Evolutionary conservation across 2,888 invertebrate species (phyloP).

Genomic region (Xanthorhoe spadicearia): DNA sequence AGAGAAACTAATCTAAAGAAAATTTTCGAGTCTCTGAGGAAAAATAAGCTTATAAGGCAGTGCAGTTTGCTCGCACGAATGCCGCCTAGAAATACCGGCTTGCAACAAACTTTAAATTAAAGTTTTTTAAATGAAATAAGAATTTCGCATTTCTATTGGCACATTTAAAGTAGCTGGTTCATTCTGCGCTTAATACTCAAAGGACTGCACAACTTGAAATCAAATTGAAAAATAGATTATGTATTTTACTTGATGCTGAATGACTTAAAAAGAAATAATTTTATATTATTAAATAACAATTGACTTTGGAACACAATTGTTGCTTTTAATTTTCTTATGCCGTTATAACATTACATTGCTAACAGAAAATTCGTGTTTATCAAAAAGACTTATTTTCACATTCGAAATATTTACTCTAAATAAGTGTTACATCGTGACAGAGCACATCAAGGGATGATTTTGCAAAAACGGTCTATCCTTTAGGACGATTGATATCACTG

Average conservation of each 20-base stretch:
- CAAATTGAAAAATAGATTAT: no score
- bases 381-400: neutral
- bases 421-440: conserved; percentile 25
- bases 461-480: conserved; percentile 50
- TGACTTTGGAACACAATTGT: no score
- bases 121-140: conserved; percentile 73
- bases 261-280: no score
- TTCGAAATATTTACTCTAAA: conserved; percentile 2
- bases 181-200: neutral
- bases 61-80: conserved; percentile 79
- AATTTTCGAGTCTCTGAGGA: conserved; percentile 80
- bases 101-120: conserved; percentile 82
- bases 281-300: no score
- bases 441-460: conserved; percentile 49
- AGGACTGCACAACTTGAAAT: no score
- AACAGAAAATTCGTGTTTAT: neutral
- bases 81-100: conserved; percentile 69
- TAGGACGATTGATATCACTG: conserved; percentile 54
- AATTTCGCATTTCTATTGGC: conserved; percentile 59
- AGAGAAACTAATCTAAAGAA: conserved; percentile 85
- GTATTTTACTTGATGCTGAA: no score
- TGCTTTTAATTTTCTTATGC: no score
- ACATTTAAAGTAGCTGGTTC: conserved; percentile 13
- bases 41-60: conserved; percentile 83
- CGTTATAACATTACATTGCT: no score